Percentiles rank a stretch among this genome's conserved stretches.
Evolutionary conservation across 2,113 vertebrate species (phyloP).

Genomic region (Pungitius pungitius): DNA sequence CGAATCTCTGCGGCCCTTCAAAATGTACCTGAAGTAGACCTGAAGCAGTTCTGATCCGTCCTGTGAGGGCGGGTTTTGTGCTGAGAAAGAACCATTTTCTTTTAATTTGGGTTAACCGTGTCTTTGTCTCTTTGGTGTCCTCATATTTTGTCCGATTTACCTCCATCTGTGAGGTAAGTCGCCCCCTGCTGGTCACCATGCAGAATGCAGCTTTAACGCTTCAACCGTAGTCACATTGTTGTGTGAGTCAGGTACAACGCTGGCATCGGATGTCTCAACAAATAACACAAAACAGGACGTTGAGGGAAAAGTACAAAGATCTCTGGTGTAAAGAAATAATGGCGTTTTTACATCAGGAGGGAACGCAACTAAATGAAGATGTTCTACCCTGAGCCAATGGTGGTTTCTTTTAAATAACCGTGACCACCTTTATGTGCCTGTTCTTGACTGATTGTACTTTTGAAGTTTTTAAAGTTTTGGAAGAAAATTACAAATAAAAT

Average conservation of each 20-base stretch:
- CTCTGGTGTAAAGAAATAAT: background rate
- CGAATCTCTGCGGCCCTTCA: constrained; percentile 20
- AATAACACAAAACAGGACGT: background rate
- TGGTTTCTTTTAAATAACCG: background rate
- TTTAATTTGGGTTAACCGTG: background rate
- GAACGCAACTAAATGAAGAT: background rate
- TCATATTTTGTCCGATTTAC: background rate
- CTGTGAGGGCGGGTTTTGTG: constrained; percentile 2
- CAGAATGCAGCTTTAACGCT: too few relatives aligned
- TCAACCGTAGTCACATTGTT: too few relatives aligned
- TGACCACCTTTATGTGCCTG: background rate
- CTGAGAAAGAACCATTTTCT: constrained; percentile 7
- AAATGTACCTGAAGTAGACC: background rate
- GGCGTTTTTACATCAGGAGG: background rate
- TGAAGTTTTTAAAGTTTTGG: background rate
- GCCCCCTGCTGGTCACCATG: too few relatives aligned
- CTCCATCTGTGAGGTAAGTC: background rate
- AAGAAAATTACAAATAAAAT: background rate
- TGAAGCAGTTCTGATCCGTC: background rate
- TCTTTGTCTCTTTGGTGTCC: background rate
- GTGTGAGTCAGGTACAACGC: too few relatives aligned
- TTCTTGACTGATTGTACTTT: background rate
- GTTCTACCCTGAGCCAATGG: background rate
- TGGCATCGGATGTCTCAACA: background rate
- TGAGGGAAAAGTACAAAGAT: background rate